Evolutionary conservation across 2,888 invertebrate species (phyloP).

Genomic region (Athalia rosae): DNA sequence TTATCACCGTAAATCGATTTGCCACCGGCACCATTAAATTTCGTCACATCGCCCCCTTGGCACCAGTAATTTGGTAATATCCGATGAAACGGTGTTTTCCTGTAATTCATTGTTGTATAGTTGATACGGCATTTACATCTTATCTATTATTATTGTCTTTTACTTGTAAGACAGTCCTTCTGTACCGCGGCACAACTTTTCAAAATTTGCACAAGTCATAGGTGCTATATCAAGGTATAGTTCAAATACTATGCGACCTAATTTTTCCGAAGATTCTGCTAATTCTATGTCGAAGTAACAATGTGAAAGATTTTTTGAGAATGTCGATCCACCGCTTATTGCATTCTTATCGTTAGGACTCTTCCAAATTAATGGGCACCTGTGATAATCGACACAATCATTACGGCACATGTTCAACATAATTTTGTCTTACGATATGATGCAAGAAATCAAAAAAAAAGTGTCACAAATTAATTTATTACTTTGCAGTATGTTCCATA

Average conservation of each 20-base stretch:
- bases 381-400: slow-evolving; percentile 24
- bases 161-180: slow-evolving; percentile 69
- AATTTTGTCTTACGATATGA: too few relatives aligned
- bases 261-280: slow-evolving; percentile 55
- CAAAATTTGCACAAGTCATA: slow-evolving; percentile 69
- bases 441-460: background rate
- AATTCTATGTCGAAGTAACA: slow-evolving; percentile 69
- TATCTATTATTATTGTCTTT: slow-evolving; percentile 27
- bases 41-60: slow-evolving; percentile 77
- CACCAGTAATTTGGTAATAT: slow-evolving; percentile 77
- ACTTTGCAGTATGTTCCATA: slow-evolving; percentile 51
- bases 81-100: slow-evolving; percentile 75
- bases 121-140: background rate
- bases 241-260: slow-evolving; percentile 69
- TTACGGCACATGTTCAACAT: too few relatives aligned
- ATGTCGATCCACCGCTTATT: background rate
- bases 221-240: slow-evolving; percentile 70
- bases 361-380: slow-evolving; percentile 53
- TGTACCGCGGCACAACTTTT: slow-evolving; percentile 65
- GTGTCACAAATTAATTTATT: slow-evolving; percentile 42
- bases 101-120: slow-evolving; percentile 45
- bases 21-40: slow-evolving; percentile 77
- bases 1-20: slow-evolving; percentile 72
- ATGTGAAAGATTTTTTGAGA: slow-evolving; percentile 49
- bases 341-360: slow-evolving; percentile 30